These are phyloP conservation scores for Leptosomus discolor DNA, from an alignment of 2,113 vertebrate genomes.

Conservation along the genomic window DNA sequence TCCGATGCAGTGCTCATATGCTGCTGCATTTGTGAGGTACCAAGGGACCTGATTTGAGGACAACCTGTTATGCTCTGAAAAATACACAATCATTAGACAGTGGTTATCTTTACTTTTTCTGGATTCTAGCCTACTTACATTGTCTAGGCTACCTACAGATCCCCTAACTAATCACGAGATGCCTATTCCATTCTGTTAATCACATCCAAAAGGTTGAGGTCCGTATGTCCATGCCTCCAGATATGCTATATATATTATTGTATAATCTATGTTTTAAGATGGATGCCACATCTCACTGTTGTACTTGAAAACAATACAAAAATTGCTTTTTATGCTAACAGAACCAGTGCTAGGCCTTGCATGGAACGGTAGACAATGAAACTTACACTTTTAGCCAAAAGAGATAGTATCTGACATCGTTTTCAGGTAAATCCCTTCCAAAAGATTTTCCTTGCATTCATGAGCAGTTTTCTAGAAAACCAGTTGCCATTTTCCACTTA, in stretches of 20 bases:
- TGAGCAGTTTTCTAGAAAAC: background rate
- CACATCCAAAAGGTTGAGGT: background rate
- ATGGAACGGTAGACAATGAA: background rate
- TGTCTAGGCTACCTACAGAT: background rate
- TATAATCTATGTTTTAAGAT: background rate
- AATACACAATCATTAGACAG: background rate
- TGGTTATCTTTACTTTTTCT: background rate
- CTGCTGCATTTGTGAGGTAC: background rate
- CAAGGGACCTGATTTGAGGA: background rate
- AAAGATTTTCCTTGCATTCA: background rate
- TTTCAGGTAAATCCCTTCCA: background rate
- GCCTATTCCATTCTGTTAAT: background rate
- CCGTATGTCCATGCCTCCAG: background rate
- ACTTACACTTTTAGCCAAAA: background rate
- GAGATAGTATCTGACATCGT: background rate
- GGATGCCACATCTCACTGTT: background rate
- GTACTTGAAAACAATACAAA: background rate
- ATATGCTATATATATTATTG: background rate
- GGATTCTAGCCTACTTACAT: background rate
- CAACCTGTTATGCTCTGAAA: background rate
- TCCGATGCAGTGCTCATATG: background rate
- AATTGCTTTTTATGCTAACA: background rate
- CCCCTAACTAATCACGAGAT: background rate
- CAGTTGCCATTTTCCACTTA: background rate
- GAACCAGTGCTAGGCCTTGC: background rate